Conservation (phyloP, 2,888 invertebrate genomes). For the Calameuta filiformis region DNA sequence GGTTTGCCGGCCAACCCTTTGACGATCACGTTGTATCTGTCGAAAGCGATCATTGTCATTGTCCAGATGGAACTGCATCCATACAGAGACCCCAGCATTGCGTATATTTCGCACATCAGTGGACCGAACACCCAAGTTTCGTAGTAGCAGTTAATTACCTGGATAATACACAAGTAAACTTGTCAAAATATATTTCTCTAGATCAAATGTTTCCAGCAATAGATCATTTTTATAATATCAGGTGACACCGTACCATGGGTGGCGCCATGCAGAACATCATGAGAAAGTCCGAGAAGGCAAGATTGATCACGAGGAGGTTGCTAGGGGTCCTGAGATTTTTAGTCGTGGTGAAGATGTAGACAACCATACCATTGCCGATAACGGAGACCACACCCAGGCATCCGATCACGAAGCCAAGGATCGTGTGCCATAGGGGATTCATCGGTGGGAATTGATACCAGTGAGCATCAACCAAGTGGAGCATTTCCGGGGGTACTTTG, state of each 20-base stretch:
- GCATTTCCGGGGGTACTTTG: conserved; percentile 78
- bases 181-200: neutral
- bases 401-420: conserved; percentile 83
- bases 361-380: conserved; percentile 78
- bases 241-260: conserved; percentile 71
- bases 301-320: conserved; percentile 89
- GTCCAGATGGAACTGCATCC: conserved; percentile 94
- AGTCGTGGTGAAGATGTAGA: conserved; percentile 80
- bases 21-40: conserved; percentile 94
- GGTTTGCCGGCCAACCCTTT: conserved; percentile 89
- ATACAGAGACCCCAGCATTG: conserved; percentile 86
- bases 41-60: conserved; percentile 91
- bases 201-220: neutral
- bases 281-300: conserved; percentile 90
- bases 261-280: conserved; percentile 90
- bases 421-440: conserved; percentile 89
- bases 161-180: neutral
- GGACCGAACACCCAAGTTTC: conserved; percentile 77
- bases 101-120: conserved; percentile 89
- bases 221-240: neutral
- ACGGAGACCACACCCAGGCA: conserved; percentile 78
- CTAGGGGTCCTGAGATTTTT: conserved; percentile 87
- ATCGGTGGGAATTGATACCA: conserved; percentile 92
- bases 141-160: conserved; percentile 82
- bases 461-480: conserved; percentile 80